Evolutionary conservation across 2,113 vertebrate species (phyloP).

Genomic region (Microcebus lehilahytsara): DNA sequence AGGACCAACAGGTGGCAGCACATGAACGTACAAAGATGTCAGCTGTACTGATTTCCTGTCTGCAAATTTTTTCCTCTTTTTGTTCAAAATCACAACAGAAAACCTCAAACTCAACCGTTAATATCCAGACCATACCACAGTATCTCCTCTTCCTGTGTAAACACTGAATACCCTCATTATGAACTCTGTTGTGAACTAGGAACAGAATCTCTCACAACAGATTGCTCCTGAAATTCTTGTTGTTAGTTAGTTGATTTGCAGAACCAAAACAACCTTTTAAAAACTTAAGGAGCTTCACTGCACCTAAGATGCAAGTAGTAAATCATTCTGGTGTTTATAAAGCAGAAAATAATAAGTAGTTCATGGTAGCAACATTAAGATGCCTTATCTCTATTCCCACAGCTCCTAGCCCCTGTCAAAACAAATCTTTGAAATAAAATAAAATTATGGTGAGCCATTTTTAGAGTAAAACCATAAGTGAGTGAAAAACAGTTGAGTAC

Average conservation of each 20-base stretch:
- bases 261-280: neutral
- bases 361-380: neutral
- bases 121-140: neutral
- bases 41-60: neutral
- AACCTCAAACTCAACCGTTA: neutral
- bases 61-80: neutral
- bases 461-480: neutral
- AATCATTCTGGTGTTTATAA: neutral
- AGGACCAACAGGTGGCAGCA: conserved; percentile 38
- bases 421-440: neutral
- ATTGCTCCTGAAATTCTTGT: neutral
- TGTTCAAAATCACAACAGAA: neutral
- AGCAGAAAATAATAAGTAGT: neutral
- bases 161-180: neutral
- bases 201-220: neutral
- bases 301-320: neutral
- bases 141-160: neutral
- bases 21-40: neutral
- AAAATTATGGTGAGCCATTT: neutral
- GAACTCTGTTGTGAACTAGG: neutral
- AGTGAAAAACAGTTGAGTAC: neutral
- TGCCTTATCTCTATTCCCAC: neutral
- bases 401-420: neutral
- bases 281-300: neutral
- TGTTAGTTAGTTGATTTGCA: neutral